Conservation (phyloP, 1,140 invertebrate genomes). For the Euglossa dilemma region DNA sequence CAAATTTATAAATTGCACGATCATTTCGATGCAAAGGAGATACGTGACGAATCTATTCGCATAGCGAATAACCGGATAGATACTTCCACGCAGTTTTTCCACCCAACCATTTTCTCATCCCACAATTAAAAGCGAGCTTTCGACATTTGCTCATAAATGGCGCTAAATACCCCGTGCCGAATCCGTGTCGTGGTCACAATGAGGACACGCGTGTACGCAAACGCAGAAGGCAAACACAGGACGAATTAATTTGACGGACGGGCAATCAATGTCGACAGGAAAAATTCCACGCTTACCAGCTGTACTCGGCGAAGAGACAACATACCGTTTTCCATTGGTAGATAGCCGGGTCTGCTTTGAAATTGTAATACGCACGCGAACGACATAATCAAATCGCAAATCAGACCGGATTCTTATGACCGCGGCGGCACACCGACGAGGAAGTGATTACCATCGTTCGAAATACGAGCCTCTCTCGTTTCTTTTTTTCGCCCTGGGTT, state of each 20-base stretch:
- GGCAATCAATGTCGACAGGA: not conserved
- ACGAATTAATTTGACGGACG: constrained; percentile 5
- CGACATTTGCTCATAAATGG: not conserved
- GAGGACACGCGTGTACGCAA: not conserved
- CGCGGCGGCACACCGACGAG: constrained; percentile 67
- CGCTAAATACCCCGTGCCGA: not conserved
- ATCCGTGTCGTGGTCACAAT: not conserved
- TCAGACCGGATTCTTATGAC: constrained; percentile 68
- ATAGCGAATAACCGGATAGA: no score
- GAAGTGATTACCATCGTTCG: constrained; percentile 77
- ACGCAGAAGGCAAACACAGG: not conserved
- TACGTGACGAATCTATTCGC: no score
- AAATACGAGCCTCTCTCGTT: constrained; percentile 53
- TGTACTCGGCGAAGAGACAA: constrained; percentile 11
- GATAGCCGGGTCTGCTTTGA: constrained; percentile 64
- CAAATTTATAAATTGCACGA: no score
- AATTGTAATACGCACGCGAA: constrained; percentile 75
- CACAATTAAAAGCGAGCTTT: not conserved
- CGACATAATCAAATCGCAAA: constrained; percentile 76
- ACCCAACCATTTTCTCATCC: not conserved
- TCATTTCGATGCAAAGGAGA: no score
- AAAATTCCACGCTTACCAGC: not conserved
- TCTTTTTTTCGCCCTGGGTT: constrained; percentile 66
- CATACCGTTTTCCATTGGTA: constrained; percentile 39
- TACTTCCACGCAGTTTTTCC: no score